Conservation (phyloP, 2,888 invertebrate species). For the Epiblema foenella region DNA sequence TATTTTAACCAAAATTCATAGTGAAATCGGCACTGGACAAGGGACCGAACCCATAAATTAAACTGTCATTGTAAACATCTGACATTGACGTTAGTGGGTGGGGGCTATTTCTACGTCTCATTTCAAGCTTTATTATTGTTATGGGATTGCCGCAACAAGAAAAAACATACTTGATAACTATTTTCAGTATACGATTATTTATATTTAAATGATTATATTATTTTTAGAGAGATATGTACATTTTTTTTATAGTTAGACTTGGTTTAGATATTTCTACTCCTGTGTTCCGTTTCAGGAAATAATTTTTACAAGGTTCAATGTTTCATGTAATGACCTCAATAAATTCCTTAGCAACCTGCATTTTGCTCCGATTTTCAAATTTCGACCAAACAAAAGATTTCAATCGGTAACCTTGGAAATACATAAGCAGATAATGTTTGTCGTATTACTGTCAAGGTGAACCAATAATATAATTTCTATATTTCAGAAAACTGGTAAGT, state of each 20-base stretch:
- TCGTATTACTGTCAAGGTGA: constrained; percentile 39
- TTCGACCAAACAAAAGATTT: constrained; percentile 60
- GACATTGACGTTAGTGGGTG: constrained; percentile 23
- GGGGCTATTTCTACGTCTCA: constrained; percentile 27
- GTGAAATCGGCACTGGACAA: constrained; percentile 19
- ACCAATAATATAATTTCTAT: constrained; percentile 30
- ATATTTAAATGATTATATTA: too few relatives aligned
- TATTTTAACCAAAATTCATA: constrained; percentile 31
- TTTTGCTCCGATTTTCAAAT: constrained; percentile 50
- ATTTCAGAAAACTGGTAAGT: constrained; percentile 19
- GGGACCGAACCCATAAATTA: constrained; percentile 31
- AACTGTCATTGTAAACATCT: constrained; percentile 27
- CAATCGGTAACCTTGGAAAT: constrained; percentile 57
- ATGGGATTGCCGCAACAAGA: neutral
- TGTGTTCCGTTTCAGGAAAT: constrained; percentile 19
- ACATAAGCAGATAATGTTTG: constrained; percentile 46
- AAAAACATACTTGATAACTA: neutral
- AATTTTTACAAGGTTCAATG: neutral
- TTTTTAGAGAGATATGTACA: too few relatives aligned
- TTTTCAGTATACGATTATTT: neutral
- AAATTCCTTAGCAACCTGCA: constrained; percentile 25
- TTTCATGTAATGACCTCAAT: neutral
- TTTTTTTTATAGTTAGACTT: too few relatives aligned
- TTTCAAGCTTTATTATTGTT: too few relatives aligned
- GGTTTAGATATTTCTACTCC: constrained; percentile 7